Evolutionary conservation across 2,888 invertebrate species (phyloP).

Genomic region (Anthophora plumipes): DNA sequence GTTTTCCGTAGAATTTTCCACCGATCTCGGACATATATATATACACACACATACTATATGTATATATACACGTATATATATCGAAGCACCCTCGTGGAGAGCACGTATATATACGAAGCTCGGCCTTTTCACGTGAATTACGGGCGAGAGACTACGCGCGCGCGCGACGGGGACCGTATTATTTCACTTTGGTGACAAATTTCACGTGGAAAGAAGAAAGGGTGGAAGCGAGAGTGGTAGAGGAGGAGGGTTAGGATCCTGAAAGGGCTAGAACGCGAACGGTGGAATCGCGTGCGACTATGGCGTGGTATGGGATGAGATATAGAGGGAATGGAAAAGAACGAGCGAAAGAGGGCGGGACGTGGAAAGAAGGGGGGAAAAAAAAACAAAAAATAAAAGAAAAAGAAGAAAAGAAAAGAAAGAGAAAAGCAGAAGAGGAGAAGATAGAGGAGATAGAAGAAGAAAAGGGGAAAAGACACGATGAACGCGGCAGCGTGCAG

Average conservation of each 20-base stretch:
- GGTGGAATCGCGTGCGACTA: constrained; percentile 5
- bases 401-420: constrained; percentile 1
- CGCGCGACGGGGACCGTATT: constrained; percentile 62
- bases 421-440: constrained; percentile 7
- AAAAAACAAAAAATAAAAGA: neutral
- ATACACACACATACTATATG: no score
- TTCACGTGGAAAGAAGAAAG: constrained; percentile 65
- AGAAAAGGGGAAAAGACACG: constrained; percentile 48
- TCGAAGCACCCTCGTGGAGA: neutral
- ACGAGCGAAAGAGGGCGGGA: neutral
- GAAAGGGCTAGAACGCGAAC: constrained; percentile 28
- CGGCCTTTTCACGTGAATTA: constrained; percentile 63
- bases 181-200: constrained; percentile 78
- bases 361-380: no score
- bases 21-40: neutral
- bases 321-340: constrained; percentile 40
- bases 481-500: constrained; percentile 53
- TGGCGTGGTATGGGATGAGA: neutral
- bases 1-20: neutral
- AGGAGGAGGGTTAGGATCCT: neutral
- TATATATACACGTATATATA: no score
- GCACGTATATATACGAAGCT: neutral
- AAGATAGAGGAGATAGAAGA: neutral
- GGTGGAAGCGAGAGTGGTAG: neutral
- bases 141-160: constrained; percentile 49